phyloP scores from a whole-genome alignment of 1,140 invertebrate genomes.

The Helicoverpa armigera region DNA sequence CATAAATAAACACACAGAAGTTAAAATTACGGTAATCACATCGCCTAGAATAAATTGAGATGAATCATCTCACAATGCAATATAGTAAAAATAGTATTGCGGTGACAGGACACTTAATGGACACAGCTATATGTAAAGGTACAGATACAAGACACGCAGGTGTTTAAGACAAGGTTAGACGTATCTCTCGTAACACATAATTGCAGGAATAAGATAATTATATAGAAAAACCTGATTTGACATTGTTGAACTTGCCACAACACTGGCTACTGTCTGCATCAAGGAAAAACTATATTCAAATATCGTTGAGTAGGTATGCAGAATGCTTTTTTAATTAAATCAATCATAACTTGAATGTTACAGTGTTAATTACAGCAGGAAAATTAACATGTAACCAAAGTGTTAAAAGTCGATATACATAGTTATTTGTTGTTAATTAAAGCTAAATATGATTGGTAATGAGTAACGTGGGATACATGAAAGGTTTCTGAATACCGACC shows the following conservation, averaged over 20 bases:
- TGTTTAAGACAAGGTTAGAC: slow-evolving; percentile 58
- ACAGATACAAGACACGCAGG: slow-evolving; percentile 53
- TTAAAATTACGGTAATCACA: slow-evolving; percentile 44
- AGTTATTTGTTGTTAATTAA: slow-evolving; percentile 5
- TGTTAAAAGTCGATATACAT: neutral
- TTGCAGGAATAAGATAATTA: slow-evolving; percentile 58
- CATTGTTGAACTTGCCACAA: slow-evolving; percentile 50
- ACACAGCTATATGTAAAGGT: slow-evolving; percentile 43
- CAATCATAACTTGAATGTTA: slow-evolving; percentile 17
- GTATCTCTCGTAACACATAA: slow-evolving; percentile 53
- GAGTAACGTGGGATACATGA: slow-evolving; percentile 2
- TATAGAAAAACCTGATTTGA: slow-evolving; percentile 55
- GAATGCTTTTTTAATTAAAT: slow-evolving; percentile 18
- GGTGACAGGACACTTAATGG: slow-evolving; percentile 49
- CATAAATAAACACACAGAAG: slow-evolving; percentile 45
- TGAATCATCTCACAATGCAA: slow-evolving; percentile 52
- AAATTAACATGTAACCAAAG: slow-evolving; percentile 26
- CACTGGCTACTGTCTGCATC: slow-evolving; percentile 34
- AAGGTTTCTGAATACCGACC: slow-evolving; percentile 62
- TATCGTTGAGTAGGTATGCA: slow-evolving; percentile 14
- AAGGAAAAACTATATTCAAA: slow-evolving; percentile 39
- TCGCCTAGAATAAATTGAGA: slow-evolving; percentile 44
- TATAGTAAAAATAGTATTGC: slow-evolving; percentile 55
- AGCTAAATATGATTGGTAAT: neutral
- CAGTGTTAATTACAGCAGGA: slow-evolving; percentile 27